Base-by-base conservation (phyloP, 2,797 vertebrate genomes). In the Synanceia verrucosa region DNA sequence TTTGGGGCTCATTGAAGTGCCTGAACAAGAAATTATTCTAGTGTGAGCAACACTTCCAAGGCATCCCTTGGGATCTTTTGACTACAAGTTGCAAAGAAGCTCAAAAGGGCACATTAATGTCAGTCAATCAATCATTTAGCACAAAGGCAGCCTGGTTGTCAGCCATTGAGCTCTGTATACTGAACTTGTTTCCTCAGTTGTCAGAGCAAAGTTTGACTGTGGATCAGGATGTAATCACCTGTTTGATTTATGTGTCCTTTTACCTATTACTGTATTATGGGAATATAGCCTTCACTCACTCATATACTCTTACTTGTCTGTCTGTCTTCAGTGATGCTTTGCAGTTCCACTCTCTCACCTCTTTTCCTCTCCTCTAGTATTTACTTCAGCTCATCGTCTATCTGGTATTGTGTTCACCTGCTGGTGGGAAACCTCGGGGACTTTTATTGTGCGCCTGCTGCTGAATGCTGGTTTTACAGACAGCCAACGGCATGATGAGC, bases 91-190 rank as follows among this genome's bases (percentile, higher is more conserved):
- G 63, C 52, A n/a, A 58, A 9, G 41, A 66, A 53, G 13, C 65
- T 61, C 33, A 55, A 68, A 77, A 44, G n/a, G 31, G 14, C 31
- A 13, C 67, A 52, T 68, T 50, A 58, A 24, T 39, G 69, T 58
- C 72, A 77, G 69, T 64, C 72, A 77, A 56, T 72, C 60, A 69
- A 46, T 69, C 55, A 47, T 50, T 31, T 2, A 23, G 5, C 69
- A 41, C 57, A 58, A 37, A 73, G n/a, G 29, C 14, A 81, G 16
- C 14, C 24, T 48, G 43, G 1, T 41, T 56, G 43, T 60, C 36
- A 37, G 56, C 10, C 11, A 41, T 5, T 21, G 14, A 57, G 36
- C 56, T 55, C 44, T 48, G 29, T 39, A 21, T 16, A n/a, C 6
- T 67, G 19, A 61, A 53, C 41, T 19, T 52, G 47, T 44, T 33